Evolutionary conservation across 1,140 invertebrate genomes (phyloP), one percentile per base, ranked within the genome.

Genomic region (Pygmarrhopalites habei): DNA sequence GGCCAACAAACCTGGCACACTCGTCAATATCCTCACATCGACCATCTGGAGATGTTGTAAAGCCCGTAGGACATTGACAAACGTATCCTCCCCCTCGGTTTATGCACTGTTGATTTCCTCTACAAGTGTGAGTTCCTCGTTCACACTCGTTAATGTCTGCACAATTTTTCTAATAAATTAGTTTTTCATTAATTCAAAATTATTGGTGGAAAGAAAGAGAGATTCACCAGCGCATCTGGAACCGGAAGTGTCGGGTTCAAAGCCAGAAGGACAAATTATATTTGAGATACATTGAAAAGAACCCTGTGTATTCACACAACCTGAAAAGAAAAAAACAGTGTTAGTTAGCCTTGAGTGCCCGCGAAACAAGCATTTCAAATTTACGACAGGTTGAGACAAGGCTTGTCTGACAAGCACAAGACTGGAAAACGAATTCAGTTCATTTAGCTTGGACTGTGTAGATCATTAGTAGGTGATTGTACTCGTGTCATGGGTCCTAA

Each of bases 61-160:
- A 81, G 5, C 89, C 90, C 0, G 73, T 64, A 0, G 85, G 85
- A 73, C 90, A 92, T 35, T 81, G 76, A 70, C 89, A 92, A 0
- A 82, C 77, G 71, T 88, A 90, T 2, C 85, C 85, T 15, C 89
- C 88, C 2, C 77, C 78, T 3, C 82, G 78, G 74, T 92, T 92
- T 47, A 82, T 81, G 71, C 90, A 92, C 1, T 80, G 78, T 73
- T 91, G 87, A n/a, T 81, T 78, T 0, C 78, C 73, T 0, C 78
- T 79, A 71, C 89, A 92, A 49, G 73, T 70, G 41, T 74, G 71
- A 4, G 64, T 69, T 7, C 72, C 69, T 39, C 60, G 51, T 15
- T 67, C 64, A 69, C 78, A 79, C 66, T 80, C 78, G 66, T 80
- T 76, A 41, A 76, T 72, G 67, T 75, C 77, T 75, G 61, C 21